phyloP scores from a whole-genome alignment of 2,113 vertebrate species.

The Gila orcuttii region DNA sequence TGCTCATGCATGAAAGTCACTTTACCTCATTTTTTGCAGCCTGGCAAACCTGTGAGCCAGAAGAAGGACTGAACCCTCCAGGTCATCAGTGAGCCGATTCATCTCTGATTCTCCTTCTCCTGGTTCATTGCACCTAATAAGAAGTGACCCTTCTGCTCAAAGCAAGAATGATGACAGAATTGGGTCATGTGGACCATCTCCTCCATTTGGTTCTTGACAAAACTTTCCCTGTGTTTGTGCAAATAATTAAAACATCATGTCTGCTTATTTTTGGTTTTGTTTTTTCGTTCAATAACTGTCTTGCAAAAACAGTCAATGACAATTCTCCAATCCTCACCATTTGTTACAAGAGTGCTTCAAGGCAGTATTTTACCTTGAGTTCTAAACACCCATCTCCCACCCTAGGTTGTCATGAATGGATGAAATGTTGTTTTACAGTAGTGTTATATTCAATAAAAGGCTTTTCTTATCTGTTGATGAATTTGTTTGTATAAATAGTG shows the following conservation, averaged over 20 bases:
- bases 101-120: conserved; percentile 67
- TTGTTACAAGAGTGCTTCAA: not conserved
- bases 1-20: not conserved
- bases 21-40: conserved; percentile 30
- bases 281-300: not conserved
- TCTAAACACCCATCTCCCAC: not conserved
- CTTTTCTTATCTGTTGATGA: not conserved
- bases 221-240: not conserved
- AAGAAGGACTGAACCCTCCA: conserved; percentile 15
- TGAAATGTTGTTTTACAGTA: not conserved
- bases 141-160: conserved; percentile 25
- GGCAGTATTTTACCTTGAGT: not conserved
- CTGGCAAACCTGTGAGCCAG: conserved; percentile 20
- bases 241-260: not conserved
- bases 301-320: not conserved
- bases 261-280: not conserved
- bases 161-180: not conserved
- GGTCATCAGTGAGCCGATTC: conserved; percentile 41
- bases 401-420: not conserved
- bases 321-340: not conserved
- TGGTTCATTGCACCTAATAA: conserved; percentile 62
- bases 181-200: not conserved
- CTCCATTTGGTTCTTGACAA: not conserved
- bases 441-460: too few relatives aligned
- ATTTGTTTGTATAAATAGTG: not conserved